These are phyloP conservation scores for Ammodytes dubius DNA, from an alignment of 2,113 vertebrate genomes.

Conservation along the genomic window DNA sequence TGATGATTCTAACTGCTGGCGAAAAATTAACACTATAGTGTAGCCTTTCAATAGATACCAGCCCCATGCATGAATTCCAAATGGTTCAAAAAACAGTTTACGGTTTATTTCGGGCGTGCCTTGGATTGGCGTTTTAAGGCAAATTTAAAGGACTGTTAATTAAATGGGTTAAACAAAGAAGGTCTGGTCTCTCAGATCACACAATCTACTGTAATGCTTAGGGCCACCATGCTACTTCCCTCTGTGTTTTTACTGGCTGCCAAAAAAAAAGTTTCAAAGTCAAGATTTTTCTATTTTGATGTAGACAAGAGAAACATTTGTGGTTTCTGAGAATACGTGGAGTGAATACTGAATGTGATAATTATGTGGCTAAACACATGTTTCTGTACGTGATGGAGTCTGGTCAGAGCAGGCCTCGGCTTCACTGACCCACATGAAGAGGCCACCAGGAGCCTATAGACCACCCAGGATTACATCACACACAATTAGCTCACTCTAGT, in stretches of 20 bases:
- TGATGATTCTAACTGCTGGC: too few relatives aligned
- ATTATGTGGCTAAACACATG: slow-evolving; percentile 45
- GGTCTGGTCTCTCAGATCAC: too few relatives aligned
- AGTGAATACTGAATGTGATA: slow-evolving; percentile 22
- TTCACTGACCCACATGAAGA: slow-evolving; percentile 42
- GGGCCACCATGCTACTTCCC: not conserved
- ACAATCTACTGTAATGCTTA: slow-evolving; percentile 1
- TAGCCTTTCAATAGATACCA: too few relatives aligned
- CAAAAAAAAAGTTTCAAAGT: slow-evolving; percentile 1
- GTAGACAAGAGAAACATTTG: not conserved
- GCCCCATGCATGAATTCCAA: too few relatives aligned
- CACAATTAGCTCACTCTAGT: slow-evolving; percentile 22
- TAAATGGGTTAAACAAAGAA: too few relatives aligned
- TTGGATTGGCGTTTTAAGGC: too few relatives aligned
- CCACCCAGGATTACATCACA: slow-evolving; percentile 66
- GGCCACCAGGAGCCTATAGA: slow-evolving; percentile 55
- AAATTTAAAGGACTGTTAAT: too few relatives aligned
- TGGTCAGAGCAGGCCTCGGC: slow-evolving; percentile 12
- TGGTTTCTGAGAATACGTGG: slow-evolving; percentile 28
- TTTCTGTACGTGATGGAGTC: slow-evolving; percentile 13
- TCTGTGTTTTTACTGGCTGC: slow-evolving; percentile 3
- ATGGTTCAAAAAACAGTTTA: too few relatives aligned
- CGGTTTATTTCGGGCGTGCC: too few relatives aligned
- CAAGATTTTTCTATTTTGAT: slow-evolving; percentile 29
- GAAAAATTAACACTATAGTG: too few relatives aligned